Base-by-base conservation (phyloP, 2,797 vertebrate species). In the Lacerta viridis region DNA sequence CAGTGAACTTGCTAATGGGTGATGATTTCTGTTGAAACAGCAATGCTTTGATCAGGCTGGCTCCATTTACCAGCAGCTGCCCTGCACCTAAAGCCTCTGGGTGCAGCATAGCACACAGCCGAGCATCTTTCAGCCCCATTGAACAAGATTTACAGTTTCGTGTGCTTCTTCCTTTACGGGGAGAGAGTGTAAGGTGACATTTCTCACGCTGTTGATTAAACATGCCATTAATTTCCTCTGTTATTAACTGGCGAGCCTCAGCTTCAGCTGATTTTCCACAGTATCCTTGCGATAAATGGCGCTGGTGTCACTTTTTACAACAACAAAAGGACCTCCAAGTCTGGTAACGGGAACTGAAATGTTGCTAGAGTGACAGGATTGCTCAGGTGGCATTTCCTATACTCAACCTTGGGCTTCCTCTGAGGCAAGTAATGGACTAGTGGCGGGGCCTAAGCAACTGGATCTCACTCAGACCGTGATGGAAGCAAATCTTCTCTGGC, bases 171-270 rank as follows among this genome's bases (percentile, higher is more conserved):
- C 80, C 77, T 68, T 43, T 83, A 39, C 29, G n/a, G n/a, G 36
- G 4, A 36, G 23, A 36, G 23, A 27, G 27, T 17, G 39, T 9
- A 71, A 72, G 36, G 2, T 68, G 71, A 50, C 33, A 46, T 83
- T 83, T 76, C 71, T 75, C 41, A 76, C n/a, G 64, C 59, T 39
- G 15, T 55, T 88, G 72, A 68, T 83, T 76, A 83, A 46, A 82
- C 27, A 50, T 50, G 27, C 59, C n/a, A 29, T 75, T 83, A 88
- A 88, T 88, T 83, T 76, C 27, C 59, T 76, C 59, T 76, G 23
- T 66, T 68, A 68, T 83, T 88, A 76, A 68, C 76, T 83, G 82
- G 29, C 18, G 75, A 66, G 82, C 29, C 55, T 66, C 33, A 59
- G 18, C 8, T 80, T 59, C 78, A 33, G 41, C 80, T 66, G 43